Conservation (phyloP, 2,888 invertebrate species). For the Hypena proboscidalis region DNA sequence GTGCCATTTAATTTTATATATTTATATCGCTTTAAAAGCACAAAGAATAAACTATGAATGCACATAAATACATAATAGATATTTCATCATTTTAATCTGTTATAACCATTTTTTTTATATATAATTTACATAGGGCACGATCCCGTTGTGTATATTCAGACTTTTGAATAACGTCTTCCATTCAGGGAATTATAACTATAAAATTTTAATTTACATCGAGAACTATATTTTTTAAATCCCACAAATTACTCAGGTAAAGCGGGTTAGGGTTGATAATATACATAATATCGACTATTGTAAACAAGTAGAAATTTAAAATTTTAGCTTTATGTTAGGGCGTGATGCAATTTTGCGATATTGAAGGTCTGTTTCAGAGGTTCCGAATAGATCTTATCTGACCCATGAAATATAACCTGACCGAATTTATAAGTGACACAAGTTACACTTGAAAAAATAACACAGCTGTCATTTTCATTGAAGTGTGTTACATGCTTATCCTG, state of each 20-base stretch:
- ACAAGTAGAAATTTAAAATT: not conserved
- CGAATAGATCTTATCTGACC: too few relatives aligned
- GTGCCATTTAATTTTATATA: conserved; percentile 12
- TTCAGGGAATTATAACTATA: conserved; percentile 42
- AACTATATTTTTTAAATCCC: conserved; percentile 20
- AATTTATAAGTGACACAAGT: too few relatives aligned
- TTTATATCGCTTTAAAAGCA: conserved; percentile 52
- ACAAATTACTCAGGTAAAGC: conserved; percentile 5
- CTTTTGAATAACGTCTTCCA: conserved; percentile 53
- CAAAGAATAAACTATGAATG: conserved; percentile 29
- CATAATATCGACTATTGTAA: not conserved
- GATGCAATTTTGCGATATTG: too few relatives aligned
- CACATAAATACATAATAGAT: conserved; percentile 34
- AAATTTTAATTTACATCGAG: conserved; percentile 18
- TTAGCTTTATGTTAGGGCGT: too few relatives aligned
- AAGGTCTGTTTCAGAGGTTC: too few relatives aligned
- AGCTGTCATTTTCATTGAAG: too few relatives aligned
- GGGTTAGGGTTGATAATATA: not conserved
- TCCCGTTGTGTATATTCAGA: conserved; percentile 58
- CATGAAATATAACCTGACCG: too few relatives aligned
- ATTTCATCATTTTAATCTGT: conserved; percentile 39
- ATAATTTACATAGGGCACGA: conserved; percentile 48
- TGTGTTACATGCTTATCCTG: too few relatives aligned
- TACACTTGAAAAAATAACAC: too few relatives aligned
- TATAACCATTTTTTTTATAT: conserved; percentile 44